Evolutionary conservation across 2,797 vertebrate species (phyloP).

Genomic region (Morus bassanus): DNA sequence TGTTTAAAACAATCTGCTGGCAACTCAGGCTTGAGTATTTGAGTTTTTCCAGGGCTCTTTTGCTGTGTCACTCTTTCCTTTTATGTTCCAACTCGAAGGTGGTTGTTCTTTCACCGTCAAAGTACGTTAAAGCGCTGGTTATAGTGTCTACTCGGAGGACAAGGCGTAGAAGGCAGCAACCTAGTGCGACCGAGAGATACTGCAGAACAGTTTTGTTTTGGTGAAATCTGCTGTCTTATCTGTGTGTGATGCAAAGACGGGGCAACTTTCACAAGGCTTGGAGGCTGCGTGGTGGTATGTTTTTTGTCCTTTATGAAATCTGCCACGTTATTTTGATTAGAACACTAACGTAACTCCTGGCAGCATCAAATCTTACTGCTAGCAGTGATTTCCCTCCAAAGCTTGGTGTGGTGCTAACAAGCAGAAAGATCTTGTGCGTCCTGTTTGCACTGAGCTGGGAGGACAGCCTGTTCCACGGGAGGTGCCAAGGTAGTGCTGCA

Average conservation of each 20-base stretch:
- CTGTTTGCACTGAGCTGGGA: not conserved
- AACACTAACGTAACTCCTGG: conserved; percentile 10
- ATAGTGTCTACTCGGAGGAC: not conserved
- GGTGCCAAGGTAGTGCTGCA: not conserved
- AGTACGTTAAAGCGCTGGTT: not conserved
- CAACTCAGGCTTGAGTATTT: not conserved
- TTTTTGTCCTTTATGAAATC: conserved; percentile 15
- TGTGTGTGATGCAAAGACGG: not conserved
- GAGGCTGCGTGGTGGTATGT: not conserved
- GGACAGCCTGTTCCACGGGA: conserved; percentile 6
- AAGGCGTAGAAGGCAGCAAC: not conserved
- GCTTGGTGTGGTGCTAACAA: not conserved
- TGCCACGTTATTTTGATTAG: not conserved
- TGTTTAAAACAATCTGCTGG: conserved; percentile 27
- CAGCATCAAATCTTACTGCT: not conserved
- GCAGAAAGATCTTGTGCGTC: not conserved
- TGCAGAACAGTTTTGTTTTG: not conserved
- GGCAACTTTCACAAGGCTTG: not conserved
- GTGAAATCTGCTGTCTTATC: conserved; percentile 20
- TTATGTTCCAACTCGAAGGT: not conserved
- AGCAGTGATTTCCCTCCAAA: not conserved
- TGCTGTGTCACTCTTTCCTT: conserved; percentile 37
- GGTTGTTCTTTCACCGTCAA: not conserved
- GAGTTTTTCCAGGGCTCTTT: conserved; percentile 43
- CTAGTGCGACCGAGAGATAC: not conserved